Percentiles rank a stretch among this genome's conserved stretches.
Conservation (phyloP, 2,797 vertebrate species). For the Sebastes ruberrimus region DNA sequence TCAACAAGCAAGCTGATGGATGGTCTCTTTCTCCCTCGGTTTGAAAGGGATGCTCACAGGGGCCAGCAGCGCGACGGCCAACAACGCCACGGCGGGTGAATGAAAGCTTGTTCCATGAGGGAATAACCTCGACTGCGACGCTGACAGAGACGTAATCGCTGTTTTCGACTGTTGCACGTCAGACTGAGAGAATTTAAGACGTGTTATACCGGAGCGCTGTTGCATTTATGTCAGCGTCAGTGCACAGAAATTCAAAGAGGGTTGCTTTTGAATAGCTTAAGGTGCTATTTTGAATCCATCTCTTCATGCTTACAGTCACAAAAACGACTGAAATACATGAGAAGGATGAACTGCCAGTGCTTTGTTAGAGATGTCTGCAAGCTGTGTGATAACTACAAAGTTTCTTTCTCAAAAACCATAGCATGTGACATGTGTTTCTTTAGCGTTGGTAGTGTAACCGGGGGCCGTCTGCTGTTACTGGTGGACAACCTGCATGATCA, state of each 20-base stretch:
- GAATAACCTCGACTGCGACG: conserved; percentile 48
- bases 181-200: conserved; percentile 48
- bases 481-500: conserved; percentile 57
- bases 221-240: conserved; percentile 21
- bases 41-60: conserved; percentile 68
- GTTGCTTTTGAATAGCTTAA: conserved; percentile 17
- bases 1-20: conserved; percentile 75
- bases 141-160: conserved; percentile 58
- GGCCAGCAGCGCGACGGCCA: conserved; percentile 33
- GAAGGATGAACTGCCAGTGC: background rate
- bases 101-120: conserved; percentile 52
- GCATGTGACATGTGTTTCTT: conserved; percentile 14
- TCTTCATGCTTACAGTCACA: background rate
- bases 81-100: conserved; percentile 56
- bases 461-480: conserved; percentile 18
- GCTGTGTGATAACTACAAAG: background rate
- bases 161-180: conserved; percentile 45
- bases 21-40: conserved; percentile 57
- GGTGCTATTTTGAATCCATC: conserved; percentile 3
- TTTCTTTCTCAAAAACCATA: conserved; percentile 8
- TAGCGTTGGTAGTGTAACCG: conserved; percentile 5
- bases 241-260: conserved; percentile 35
- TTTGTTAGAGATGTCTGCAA: background rate
- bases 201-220: conserved; percentile 6
- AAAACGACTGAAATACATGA: background rate